Evolutionary conservation across 2,113 vertebrate species (phyloP), one percentile per base, ranked within the genome.

Genomic region (Gopherus evgoodei): DNA sequence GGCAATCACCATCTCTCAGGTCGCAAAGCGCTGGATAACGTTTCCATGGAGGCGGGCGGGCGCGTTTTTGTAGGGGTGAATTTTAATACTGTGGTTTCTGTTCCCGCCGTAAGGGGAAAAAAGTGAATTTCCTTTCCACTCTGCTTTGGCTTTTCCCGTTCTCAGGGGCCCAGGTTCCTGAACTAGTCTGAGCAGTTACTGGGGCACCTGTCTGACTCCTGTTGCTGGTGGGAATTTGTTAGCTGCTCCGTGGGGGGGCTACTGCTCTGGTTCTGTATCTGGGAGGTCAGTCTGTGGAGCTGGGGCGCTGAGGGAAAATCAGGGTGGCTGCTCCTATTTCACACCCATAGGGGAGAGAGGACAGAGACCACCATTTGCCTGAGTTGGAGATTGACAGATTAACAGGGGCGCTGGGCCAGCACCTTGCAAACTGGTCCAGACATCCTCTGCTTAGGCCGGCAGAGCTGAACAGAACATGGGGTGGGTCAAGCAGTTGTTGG

Each of bases 31-130:
- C 69, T 24, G 21, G 69, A 9, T 17, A 72, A 22, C 65, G 17
- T 72, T 69, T 19, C 35, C 65, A 21, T 21, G 75, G 7, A 25
- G 8, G 27, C 3, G 86, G 80, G 49, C 35, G 49, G 53, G 53
- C 2, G 22, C 9, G 29, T 35, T 72, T 72, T 42, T 27, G 17
- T 10, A 5, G 9, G 2, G 65, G 19, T 16, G 1, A 5, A 2
- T 19, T 84, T 93, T 89, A 17, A 13, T 84, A 56, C 16, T 91
- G 52, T 56, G 84, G 54, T 90, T 90, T 49, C 49, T 8, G 42
- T 35, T 12, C 47, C 69, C 65, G 65, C 65, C 65, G 8, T 14
- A 8, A 38, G 35, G 35, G n/a, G n/a, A 5, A 21, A 21, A 38
- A 38, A 35, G 62, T 22, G 17, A 38, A 8, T 21, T 21, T 72